A percentile compares a stretch with the other conserved stretches of the same genome.
phyloP scores from a whole-genome alignment of 1,140 invertebrate species.

The Caenorhabditis latens region DNA sequence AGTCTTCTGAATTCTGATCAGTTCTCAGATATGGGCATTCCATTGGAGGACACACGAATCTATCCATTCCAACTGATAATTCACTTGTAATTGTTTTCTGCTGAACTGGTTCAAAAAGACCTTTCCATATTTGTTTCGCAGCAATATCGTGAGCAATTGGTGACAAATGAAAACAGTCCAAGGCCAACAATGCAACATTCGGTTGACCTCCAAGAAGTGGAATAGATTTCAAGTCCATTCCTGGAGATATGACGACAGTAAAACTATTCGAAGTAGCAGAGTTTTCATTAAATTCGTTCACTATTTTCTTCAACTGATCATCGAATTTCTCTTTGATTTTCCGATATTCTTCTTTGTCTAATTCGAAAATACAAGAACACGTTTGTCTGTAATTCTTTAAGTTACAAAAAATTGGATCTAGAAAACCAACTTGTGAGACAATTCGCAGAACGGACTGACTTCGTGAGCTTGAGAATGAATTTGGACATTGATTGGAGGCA shows the following conservation, averaged over 20 bases:
- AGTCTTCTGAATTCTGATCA: constrained; percentile 3
- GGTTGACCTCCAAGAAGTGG: background rate
- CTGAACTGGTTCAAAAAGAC: constrained; percentile 28
- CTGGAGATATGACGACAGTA: constrained; percentile 44
- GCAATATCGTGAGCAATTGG: constrained; percentile 51
- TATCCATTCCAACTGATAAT: constrained; percentile 25
- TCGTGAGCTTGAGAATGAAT: constrained; percentile 50
- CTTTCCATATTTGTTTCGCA: constrained; percentile 55
- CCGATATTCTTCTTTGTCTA: constrained; percentile 2
- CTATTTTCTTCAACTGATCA: constrained; percentile 2
- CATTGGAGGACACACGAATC: constrained; percentile 7
- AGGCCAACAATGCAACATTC: constrained; percentile 51
- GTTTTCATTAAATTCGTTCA: constrained; percentile 18
- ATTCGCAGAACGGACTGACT: constrained; percentile 25
- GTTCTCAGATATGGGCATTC: constrained; percentile 45
- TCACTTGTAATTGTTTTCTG: background rate
- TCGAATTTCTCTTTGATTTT: constrained; percentile 35
- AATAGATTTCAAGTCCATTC: constrained; percentile 37
- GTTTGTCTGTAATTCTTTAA: constrained; percentile 6
- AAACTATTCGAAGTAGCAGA: background rate
- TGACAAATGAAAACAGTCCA: constrained; percentile 57
- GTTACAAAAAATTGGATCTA: background rate
- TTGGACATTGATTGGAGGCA: constrained; percentile 50
- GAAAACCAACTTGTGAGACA: constrained; percentile 28
- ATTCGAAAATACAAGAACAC: constrained; percentile 46